phyloP scores from a whole-genome alignment of 2,113 vertebrate species.

The Austrofundulus limnaeus region DNA sequence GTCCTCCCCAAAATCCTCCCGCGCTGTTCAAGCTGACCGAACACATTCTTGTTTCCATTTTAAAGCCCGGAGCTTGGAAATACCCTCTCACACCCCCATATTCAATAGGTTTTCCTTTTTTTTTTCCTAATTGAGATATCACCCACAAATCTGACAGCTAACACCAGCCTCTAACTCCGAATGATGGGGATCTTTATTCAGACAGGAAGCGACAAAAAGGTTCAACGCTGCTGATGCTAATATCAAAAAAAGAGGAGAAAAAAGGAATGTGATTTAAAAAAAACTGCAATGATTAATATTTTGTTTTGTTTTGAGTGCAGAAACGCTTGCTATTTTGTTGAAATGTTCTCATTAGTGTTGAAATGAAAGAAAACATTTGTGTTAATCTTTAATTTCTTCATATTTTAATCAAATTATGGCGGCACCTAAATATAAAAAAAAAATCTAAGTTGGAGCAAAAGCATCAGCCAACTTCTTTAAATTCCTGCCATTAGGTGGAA shows the following conservation, averaged over 20 bases:
- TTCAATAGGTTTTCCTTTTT: constrained; percentile 71
- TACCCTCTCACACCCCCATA: constrained; percentile 70
- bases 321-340: constrained; percentile 11
- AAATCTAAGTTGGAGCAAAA: constrained; percentile 69
- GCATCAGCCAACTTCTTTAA: constrained; percentile 76
- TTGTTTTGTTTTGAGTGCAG: not conserved
- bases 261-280: not conserved
- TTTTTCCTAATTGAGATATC: constrained; percentile 82
- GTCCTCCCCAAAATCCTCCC: constrained; percentile 78
- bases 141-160: constrained; percentile 78
- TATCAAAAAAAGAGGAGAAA: not conserved
- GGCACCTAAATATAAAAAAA: constrained; percentile 18
- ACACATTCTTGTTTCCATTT: constrained; percentile 76
- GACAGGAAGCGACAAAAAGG: constrained; percentile 21
- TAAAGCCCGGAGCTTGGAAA: constrained; percentile 70
- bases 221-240: not conserved
- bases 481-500: constrained; percentile 79
- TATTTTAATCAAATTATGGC: constrained; percentile 36
- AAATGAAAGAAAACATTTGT: constrained; percentile 34
- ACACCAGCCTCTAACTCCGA: constrained; percentile 43
- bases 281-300: not conserved
- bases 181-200: constrained; percentile 26
- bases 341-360: not conserved
- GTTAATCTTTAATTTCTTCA: constrained; percentile 21
- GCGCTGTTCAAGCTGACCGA: constrained; percentile 79